phyloP scores from a whole-genome alignment of 2,888 invertebrate genomes.

The Hydrotaea diabolus region DNA sequence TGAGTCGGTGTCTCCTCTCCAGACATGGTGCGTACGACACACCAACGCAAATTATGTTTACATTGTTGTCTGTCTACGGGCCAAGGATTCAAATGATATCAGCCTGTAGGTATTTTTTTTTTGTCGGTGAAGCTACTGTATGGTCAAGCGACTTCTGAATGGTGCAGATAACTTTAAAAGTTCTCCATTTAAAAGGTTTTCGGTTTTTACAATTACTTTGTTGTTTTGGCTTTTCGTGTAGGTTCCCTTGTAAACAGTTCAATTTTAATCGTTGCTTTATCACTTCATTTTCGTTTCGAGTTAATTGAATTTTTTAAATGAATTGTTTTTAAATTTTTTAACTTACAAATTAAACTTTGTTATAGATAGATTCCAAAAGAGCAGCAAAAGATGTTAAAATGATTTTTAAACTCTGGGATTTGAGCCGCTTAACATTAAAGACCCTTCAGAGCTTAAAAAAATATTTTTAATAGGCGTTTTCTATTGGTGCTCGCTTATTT shows the following conservation, averaged over 20 bases:
- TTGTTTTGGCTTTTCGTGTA: neutral
- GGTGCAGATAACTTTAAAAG: conserved; percentile 1
- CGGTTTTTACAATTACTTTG: conserved; percentile 3
- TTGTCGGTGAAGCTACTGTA: conserved; percentile 43
- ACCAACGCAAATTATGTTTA: conserved; percentile 65
- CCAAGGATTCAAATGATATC: conserved; percentile 16
- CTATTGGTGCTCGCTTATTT: too few species aligned
- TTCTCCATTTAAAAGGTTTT: conserved; percentile 46
- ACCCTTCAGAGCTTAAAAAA: too few species aligned
- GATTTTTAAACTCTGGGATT: too few species aligned
- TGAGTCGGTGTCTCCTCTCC: neutral
- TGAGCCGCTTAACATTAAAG: too few species aligned
- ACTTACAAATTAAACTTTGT: neutral
- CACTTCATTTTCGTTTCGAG: conserved; percentile 52
- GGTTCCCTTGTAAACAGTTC: conserved; percentile 57
- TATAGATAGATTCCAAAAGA: too few species aligned
- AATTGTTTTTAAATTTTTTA: conserved; percentile 15
- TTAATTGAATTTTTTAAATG: conserved; percentile 30
- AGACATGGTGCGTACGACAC: conserved; percentile 19
- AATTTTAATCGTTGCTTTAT: conserved; percentile 60
- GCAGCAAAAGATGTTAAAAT: too few species aligned
- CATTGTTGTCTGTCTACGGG: conserved; percentile 54
- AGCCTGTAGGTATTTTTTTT: conserved; percentile 50
- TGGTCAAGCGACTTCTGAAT: neutral
- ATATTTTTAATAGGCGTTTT: too few species aligned